Evolutionary conservation across 2,797 vertebrate genomes (phyloP).

Genomic region (Chromis chromis): DNA sequence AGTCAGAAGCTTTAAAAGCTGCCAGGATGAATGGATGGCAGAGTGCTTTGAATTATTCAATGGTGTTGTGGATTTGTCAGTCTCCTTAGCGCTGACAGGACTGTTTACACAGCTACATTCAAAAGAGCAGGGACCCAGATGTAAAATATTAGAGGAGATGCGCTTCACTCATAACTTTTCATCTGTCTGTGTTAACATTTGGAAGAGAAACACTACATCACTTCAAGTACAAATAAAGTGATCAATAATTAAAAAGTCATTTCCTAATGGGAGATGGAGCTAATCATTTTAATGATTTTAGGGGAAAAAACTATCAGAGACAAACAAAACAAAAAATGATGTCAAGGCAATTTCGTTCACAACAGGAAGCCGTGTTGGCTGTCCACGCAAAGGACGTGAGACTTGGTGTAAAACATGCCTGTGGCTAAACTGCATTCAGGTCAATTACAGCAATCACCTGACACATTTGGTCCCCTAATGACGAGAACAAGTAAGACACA

Average conservation of each 20-base stretch:
- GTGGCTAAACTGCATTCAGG: slow-evolving; percentile 24
- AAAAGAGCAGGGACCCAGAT: slow-evolving; percentile 41
- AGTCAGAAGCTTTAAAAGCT: slow-evolving; percentile 79
- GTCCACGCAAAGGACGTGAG: slow-evolving; percentile 15
- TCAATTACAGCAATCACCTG: slow-evolving; percentile 29
- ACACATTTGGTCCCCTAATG: slow-evolving; percentile 21
- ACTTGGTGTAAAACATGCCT: slow-evolving; percentile 18
- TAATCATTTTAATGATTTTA: neutral
- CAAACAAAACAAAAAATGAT: neutral
- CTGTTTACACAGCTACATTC: slow-evolving; percentile 64
- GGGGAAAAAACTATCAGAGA: neutral
- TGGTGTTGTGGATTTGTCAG: slow-evolving; percentile 66
- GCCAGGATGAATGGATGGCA: slow-evolving; percentile 75
- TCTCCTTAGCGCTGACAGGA: slow-evolving; percentile 60
- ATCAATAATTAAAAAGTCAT: neutral
- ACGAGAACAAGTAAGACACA: slow-evolving; percentile 19
- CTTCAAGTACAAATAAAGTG: no score
- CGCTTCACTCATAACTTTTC: slow-evolving; percentile 26
- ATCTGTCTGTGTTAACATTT: slow-evolving; percentile 5
- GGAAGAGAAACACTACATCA: neutral
- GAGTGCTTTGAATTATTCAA: slow-evolving; percentile 82
- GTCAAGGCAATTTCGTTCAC: neutral
- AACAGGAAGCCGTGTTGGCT: neutral
- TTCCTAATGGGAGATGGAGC: neutral
- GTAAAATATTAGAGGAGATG: slow-evolving; percentile 48